Evolutionary conservation across 2,888 invertebrate genomes (phyloP), one percentile per base, ranked within the genome.

Genomic region (Acronicta psi): DNA sequence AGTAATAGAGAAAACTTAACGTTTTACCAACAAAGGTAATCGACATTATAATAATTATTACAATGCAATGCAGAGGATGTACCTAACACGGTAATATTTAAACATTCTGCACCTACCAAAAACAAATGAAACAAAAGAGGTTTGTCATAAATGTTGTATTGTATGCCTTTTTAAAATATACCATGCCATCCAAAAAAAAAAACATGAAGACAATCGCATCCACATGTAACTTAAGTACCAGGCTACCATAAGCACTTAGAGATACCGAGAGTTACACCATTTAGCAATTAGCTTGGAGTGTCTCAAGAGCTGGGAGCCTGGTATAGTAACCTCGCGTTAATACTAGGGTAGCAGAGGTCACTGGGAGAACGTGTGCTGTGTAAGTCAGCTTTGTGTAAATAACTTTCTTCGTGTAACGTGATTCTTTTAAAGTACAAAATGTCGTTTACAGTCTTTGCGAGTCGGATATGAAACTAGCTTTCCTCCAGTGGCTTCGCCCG

Each of bases 291-390:
- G 75, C 69, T 59, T 51, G 17, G 40, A 68, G 71, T 70, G 71
- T 73, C 69, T 81, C 70, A 66, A 74, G 73, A 72, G 65, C 71
- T 75, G 61, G 20, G 58, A 46, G 62, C 58, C 64, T 77, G 18
- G 71, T 78, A 77, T 69, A 77, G 69, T 69, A 75, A 79, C 73
- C 75, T 74, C 60, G 31, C 57, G 25, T 60, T 73, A 76, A 75
- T 73, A 82, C 82, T 68, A 82, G 79, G 83, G 73, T 60, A 50
- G 55, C 79, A 82, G 71, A 75, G 78, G 81, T 79, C 76, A 75
- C 60, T 60, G 42, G 59, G 66, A 69, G 64, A 68, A 63, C 73
- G 59, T 68, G 31, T 62, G 54, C 18, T 58, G 34, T 49, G 31
- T 34, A 34, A 71, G 62, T 54, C 42, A 55, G 20, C 17, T 36